phyloP scores from a whole-genome alignment of 1,140 invertebrate genomes.

The Pseudobourletiella spinata region DNA sequence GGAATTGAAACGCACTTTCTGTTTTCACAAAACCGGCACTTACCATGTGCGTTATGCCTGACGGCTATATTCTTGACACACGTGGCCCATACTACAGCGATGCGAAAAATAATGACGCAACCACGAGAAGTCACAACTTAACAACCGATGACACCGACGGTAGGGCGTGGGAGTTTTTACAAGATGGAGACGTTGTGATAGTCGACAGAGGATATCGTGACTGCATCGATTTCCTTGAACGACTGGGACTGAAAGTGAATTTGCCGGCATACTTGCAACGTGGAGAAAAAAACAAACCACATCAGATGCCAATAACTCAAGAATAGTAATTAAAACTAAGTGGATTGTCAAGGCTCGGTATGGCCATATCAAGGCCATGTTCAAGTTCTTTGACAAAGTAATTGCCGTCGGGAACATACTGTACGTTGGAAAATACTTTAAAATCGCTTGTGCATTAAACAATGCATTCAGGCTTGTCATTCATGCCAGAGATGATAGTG shows the following conservation, averaged over 20 bases:
- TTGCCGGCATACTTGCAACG: neutral
- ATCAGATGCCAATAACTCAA: neutral
- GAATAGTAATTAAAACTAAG: neutral
- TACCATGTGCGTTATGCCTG: constrained; percentile 22
- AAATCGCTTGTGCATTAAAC: no score
- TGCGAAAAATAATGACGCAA: constrained; percentile 29
- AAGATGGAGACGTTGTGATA: no score
- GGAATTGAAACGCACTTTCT: constrained; percentile 15
- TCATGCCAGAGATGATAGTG: no score
- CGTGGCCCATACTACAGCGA: constrained; percentile 30
- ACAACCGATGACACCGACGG: no score
- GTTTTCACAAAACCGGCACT: constrained; percentile 20
- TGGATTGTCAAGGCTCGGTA: no score
- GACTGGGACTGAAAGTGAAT: neutral
- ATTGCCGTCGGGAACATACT: no score
- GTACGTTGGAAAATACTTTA: no score
- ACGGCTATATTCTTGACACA: constrained; percentile 30
- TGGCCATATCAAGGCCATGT: no score
- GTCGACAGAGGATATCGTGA: neutral
- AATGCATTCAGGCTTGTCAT: no score
- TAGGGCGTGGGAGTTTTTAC: no score
- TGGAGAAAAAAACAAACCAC: neutral
- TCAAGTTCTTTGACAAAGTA: no score
- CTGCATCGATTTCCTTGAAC: neutral
- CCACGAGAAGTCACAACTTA: no score